Conservation (phyloP, 2,113 vertebrate species). For the Chitala chitala region DNA sequence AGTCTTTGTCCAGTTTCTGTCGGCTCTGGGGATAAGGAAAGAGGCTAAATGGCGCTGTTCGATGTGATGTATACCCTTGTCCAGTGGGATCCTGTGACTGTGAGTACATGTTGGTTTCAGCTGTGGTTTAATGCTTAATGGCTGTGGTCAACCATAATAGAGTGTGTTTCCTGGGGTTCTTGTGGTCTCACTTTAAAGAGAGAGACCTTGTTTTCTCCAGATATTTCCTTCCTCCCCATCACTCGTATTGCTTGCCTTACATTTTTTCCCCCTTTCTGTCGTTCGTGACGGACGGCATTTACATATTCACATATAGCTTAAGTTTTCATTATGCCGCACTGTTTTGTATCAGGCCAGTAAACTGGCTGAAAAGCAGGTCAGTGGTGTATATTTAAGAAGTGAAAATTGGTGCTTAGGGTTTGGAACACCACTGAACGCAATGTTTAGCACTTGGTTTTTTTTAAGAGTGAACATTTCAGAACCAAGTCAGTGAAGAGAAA, state of each 20-base stretch:
- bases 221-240: background rate
- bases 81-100: constrained; percentile 15
- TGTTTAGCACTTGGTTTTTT: too few species aligned
- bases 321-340: too few species aligned
- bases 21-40: background rate
- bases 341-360: too few species aligned
- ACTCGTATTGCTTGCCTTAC: background rate
- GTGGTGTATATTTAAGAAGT: too few species aligned
- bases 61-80: background rate
- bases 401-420: too few species aligned
- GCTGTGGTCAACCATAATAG: constrained; percentile 41
- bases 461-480: too few species aligned
- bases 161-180: constrained; percentile 36
- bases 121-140: constrained; percentile 43
- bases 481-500: too few species aligned
- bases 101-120: constrained; percentile 34
- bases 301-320: background rate
- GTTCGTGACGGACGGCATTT: background rate
- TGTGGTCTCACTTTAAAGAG: constrained; percentile 7
- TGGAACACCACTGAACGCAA: too few species aligned
- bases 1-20: background rate
- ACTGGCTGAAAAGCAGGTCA: too few species aligned
- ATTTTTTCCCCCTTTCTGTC: background rate
- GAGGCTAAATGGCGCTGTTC: constrained; percentile 17
- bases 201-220: constrained; percentile 4